phyloP scores from a whole-genome alignment of 2,113 vertebrate genomes.

The Setophaga kirtlandii region DNA sequence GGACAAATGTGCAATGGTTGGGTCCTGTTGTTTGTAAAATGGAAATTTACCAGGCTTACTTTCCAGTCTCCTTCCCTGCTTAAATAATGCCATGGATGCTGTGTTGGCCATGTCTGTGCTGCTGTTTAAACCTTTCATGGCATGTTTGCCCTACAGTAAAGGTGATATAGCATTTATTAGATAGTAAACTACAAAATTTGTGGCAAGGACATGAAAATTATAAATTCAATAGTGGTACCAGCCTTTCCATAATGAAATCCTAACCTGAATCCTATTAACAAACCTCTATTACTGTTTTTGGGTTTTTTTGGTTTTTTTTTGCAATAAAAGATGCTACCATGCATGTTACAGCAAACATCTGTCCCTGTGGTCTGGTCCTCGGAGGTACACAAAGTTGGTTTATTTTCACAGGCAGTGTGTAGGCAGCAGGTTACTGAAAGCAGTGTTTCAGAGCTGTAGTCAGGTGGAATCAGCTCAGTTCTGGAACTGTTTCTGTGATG shows the following conservation, averaged over 20 bases:
- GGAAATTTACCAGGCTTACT: background rate
- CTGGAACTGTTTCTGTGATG: background rate
- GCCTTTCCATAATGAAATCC: background rate
- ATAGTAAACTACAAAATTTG: background rate
- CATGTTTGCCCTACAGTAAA: background rate
- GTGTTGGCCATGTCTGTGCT: rapidly evolving
- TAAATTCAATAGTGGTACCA: rapidly evolving
- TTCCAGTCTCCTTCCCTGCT: background rate
- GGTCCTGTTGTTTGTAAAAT: background rate
- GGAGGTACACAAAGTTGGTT: background rate
- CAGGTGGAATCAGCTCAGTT: background rate
- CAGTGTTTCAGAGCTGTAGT: background rate
- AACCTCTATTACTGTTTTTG: background rate
- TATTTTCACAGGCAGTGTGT: background rate
- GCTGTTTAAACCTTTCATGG: background rate
- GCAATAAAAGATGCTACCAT: background rate
- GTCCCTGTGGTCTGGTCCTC: background rate
- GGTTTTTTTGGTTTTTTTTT: background rate
- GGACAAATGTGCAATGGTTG: background rate
- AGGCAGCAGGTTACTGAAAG: background rate
- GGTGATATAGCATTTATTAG: background rate
- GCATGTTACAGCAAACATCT: background rate
- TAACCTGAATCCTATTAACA: background rate
- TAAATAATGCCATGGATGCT: background rate
- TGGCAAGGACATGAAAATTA: background rate